Evolutionary conservation across 2,113 vertebrate genomes (phyloP).

Genomic region (Stegostoma tigrinum): DNA sequence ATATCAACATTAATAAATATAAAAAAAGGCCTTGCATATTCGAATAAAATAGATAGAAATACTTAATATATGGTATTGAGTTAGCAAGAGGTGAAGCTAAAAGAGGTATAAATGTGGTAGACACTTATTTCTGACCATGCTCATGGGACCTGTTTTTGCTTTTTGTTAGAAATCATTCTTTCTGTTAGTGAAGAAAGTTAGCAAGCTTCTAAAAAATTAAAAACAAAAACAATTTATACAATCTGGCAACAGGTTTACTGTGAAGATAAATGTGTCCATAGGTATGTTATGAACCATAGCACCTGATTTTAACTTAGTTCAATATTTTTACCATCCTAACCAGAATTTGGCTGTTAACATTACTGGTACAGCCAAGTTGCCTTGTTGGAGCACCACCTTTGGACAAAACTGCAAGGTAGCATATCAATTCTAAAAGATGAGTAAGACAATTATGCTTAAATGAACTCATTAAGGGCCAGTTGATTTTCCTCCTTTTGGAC

Average conservation of each 20-base stretch:
- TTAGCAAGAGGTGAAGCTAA: not conserved
- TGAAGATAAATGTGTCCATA: not conserved
- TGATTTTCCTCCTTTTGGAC: not conserved
- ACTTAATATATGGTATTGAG: not conserved
- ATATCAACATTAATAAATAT: not conserved
- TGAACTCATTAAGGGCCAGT: not conserved
- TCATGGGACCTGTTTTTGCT: not conserved
- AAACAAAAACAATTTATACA: not conserved
- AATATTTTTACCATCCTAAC: not conserved
- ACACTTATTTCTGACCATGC: not conserved
- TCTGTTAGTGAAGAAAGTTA: not conserved
- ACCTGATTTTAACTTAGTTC: not conserved
- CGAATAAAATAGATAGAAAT: not conserved
- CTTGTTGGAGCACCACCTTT: not conserved
- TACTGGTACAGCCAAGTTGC: not conserved
- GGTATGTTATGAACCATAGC: not conserved
- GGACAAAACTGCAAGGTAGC: too few species aligned
- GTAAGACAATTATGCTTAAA: not conserved
- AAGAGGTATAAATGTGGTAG: not conserved
- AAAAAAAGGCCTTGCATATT: not conserved
- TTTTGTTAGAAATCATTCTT: not conserved
- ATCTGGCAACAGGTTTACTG: not conserved
- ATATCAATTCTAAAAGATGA: not conserved
- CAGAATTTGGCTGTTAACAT: not conserved
- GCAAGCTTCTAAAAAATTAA: not conserved